Evolutionary conservation across 2,888 invertebrate genomes (phyloP).

Genomic region (Microchrysa polita): DNA sequence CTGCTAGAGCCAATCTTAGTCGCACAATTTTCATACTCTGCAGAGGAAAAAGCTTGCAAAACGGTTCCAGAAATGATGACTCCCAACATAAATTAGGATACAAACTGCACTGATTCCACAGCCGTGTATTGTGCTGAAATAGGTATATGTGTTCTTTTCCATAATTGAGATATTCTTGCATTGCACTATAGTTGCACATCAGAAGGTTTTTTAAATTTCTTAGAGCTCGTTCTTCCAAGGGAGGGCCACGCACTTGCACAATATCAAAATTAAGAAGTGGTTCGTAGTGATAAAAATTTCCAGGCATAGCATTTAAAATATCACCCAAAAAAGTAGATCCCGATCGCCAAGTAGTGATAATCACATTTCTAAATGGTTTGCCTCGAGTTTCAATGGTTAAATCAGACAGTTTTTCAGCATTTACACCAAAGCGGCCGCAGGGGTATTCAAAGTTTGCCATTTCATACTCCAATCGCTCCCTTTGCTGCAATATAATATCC

Average conservation of each 20-base stretch:
- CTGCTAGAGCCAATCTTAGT: slow-evolving; percentile 76
- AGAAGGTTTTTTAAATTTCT: slow-evolving; percentile 76
- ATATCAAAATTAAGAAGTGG: slow-evolving; percentile 85
- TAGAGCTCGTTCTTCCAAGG: slow-evolving; percentile 74
- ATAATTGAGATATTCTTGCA: slow-evolving; percentile 80
- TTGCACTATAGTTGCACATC: slow-evolving; percentile 78
- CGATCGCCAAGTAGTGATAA: slow-evolving; percentile 90
- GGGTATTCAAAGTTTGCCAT: slow-evolving; percentile 72
- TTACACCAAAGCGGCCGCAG: slow-evolving; percentile 66
- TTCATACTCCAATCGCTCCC: slow-evolving; percentile 67
- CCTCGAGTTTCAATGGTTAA: slow-evolving; percentile 77
- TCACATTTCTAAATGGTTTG: slow-evolving; percentile 76
- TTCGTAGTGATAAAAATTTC: slow-evolving; percentile 90
- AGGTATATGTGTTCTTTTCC: slow-evolving; percentile 81
- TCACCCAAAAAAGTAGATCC: slow-evolving; percentile 92
- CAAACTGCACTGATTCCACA: slow-evolving; percentile 82
- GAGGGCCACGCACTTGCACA: slow-evolving; percentile 80
- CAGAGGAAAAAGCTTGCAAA: slow-evolving; percentile 86
- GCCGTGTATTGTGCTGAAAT: slow-evolving; percentile 83
- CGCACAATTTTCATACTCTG: slow-evolving; percentile 90
- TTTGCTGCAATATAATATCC: slow-evolving; percentile 69
- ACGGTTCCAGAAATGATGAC: slow-evolving; percentile 76
- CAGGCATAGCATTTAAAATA: slow-evolving; percentile 83
- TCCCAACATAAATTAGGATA: slow-evolving; percentile 75
- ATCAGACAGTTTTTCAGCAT: slow-evolving; percentile 71